Evolutionary conservation across 30 jellyfish, hydroid and myxozoan species (phyloP).

Genomic region (Clytia hemisphaerica): DNA sequence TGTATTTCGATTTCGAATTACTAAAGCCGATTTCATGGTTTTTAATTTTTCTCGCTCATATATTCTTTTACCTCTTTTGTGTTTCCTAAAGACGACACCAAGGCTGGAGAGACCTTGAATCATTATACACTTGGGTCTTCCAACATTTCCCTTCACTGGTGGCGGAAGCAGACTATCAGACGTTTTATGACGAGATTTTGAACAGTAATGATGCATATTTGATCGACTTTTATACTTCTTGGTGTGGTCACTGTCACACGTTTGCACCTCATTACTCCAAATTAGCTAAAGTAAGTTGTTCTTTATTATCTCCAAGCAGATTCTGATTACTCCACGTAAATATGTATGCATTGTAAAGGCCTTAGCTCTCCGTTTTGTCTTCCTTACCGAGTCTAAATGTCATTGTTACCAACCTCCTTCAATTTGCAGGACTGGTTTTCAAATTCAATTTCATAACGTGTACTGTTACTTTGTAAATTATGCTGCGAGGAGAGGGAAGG

Average conservation of each 20-base stretch:
- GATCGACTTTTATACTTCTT: slow-evolving; percentile 88
- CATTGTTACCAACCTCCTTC: no score
- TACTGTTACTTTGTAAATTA: no score
- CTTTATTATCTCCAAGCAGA: no score
- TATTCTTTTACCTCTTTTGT: neutral
- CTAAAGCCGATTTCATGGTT: neutral
- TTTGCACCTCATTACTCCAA: slow-evolving; percentile 80
- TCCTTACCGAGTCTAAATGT: no score
- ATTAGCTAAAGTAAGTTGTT: slow-evolving; percentile 70
- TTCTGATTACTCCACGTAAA: no score
- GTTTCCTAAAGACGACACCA: slow-evolving; percentile 57
- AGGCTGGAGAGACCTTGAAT: slow-evolving; percentile 91
- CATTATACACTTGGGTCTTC: slow-evolving; percentile 78
- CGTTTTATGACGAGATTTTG: slow-evolving; percentile 62
- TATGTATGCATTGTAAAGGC: no score
- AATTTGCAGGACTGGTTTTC: no score
- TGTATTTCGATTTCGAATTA: no score
- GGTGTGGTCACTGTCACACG: slow-evolving; percentile 92
- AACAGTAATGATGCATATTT: slow-evolving; percentile 78
- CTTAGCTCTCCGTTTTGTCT: no score
- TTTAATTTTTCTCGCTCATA: neutral
- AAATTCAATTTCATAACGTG: no score
- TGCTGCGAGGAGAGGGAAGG: no score
- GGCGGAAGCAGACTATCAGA: slow-evolving; percentile 50
- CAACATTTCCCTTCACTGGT: slow-evolving; percentile 73